phyloP scores from a whole-genome alignment of 2,113 vertebrate genomes.

The Oreocharis arfaki region DNA sequence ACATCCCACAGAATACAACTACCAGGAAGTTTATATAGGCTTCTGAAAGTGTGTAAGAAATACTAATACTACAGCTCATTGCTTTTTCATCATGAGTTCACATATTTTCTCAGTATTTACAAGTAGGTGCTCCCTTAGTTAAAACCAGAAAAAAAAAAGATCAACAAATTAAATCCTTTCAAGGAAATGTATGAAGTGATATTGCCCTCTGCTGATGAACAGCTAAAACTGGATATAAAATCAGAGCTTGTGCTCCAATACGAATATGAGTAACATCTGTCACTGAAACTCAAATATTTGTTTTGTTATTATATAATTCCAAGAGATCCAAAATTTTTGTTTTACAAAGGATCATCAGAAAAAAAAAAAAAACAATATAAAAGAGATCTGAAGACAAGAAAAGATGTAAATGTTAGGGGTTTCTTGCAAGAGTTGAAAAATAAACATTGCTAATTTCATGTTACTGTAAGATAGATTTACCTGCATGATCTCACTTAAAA shows the following conservation, averaged over 20 bases:
- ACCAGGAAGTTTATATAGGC: not conserved
- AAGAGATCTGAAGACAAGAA: not conserved
- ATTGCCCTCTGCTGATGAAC: slow-evolving; percentile 71
- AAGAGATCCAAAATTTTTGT: not conserved
- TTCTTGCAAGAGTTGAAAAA: not conserved
- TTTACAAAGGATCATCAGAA: not conserved
- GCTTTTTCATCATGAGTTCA: slow-evolving; percentile 40
- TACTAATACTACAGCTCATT: slow-evolving; percentile 42
- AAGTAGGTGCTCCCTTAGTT: slow-evolving; percentile 24
- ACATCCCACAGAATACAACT: not conserved
- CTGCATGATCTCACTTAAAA: not conserved
- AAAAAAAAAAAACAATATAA: not conserved
- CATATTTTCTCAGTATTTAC: slow-evolving; percentile 44
- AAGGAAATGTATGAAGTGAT: slow-evolving; percentile 12
- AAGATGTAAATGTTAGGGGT: not conserved
- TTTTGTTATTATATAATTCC: not conserved
- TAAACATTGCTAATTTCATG: not conserved
- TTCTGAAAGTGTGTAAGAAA: slow-evolving; percentile 1
- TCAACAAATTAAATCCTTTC: slow-evolving; percentile 17
- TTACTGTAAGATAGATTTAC: not conserved
- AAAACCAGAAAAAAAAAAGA: slow-evolving; percentile 17
- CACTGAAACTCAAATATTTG: not conserved
- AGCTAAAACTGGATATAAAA: slow-evolving; percentile 8
- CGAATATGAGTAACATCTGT: not conserved
- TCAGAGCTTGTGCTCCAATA: not conserved